phyloP scores from a whole-genome alignment of 2,888 invertebrate species.

The Caenorhabditis sulstoni region DNA sequence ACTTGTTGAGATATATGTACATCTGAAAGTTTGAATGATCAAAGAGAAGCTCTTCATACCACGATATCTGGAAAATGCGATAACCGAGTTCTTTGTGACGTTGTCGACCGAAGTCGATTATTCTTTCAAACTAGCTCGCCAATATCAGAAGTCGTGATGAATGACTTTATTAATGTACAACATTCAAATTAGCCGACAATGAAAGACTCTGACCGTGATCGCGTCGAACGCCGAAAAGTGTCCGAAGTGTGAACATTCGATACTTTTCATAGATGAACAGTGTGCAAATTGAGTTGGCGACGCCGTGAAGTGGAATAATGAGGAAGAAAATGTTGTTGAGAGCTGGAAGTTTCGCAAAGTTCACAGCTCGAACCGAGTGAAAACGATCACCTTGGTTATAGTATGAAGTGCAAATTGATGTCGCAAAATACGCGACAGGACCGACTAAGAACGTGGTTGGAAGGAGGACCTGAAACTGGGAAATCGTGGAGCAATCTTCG shows the following conservation, averaged over 20 bases:
- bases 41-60: no score
- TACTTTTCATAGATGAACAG: background rate
- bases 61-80: no score
- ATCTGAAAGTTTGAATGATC: no score
- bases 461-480: background rate
- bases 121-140: no score
- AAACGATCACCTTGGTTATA: background rate
- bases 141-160: no score
- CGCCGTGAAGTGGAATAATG: background rate
- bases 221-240: background rate
- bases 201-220: background rate
- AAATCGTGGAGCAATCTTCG: no score
- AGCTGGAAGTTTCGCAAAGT: background rate
- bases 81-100: no score
- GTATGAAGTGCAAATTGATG: background rate
- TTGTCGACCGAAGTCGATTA: no score
- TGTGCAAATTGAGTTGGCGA: background rate
- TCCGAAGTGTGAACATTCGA: background rate
- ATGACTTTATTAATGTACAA: no score
- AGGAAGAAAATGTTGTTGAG: background rate
- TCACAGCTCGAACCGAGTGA: no score
- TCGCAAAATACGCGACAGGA: background rate
- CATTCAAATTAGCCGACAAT: no score
- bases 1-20: no score
- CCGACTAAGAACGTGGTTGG: background rate